These are phyloP conservation scores for Excalfactoria chinensis DNA, from an alignment of 2,113 vertebrate species.

Conservation along the genomic window DNA sequence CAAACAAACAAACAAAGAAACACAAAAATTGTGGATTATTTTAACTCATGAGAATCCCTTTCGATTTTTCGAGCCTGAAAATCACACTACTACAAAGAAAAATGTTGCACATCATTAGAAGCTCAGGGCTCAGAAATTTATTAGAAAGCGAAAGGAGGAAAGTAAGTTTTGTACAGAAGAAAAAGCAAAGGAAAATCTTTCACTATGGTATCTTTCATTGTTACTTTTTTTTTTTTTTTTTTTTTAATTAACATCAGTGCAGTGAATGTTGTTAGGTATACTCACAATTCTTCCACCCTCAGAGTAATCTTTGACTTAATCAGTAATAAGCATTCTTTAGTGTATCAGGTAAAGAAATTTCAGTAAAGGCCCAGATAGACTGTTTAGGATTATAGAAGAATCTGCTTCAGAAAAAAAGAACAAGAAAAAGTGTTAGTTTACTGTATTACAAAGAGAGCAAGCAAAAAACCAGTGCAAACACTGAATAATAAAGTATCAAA, in stretches of 20 bases:
- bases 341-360: constrained; percentile 80
- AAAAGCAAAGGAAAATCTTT: constrained; percentile 27
- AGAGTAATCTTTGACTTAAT: constrained; percentile 79
- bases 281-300: constrained; percentile 80
- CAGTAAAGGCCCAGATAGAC: constrained; percentile 80
- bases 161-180: constrained; percentile 7
- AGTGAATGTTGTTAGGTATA: constrained; percentile 71
- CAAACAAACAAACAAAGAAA: constrained; percentile 32
- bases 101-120: neutral
- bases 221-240: constrained; percentile 13
- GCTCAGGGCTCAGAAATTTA: constrained; percentile 3
- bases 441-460: constrained; percentile 38
- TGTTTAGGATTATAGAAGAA: constrained; percentile 80
- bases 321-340: constrained; percentile 82
- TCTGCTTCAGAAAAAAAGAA: constrained; percentile 81
- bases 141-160: constrained; percentile 17
- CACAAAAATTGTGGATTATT: constrained; percentile 26
- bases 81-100: neutral
- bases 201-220: neutral
- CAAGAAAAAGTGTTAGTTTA: constrained; percentile 73
- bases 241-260: neutral
- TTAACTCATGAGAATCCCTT: neutral
- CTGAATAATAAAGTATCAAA: neutral
- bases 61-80: constrained; percentile 10
- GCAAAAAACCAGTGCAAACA: constrained; percentile 28